Conservation (phyloP, 2,113 vertebrate genomes). For the Steatornis caripensis region DNA sequence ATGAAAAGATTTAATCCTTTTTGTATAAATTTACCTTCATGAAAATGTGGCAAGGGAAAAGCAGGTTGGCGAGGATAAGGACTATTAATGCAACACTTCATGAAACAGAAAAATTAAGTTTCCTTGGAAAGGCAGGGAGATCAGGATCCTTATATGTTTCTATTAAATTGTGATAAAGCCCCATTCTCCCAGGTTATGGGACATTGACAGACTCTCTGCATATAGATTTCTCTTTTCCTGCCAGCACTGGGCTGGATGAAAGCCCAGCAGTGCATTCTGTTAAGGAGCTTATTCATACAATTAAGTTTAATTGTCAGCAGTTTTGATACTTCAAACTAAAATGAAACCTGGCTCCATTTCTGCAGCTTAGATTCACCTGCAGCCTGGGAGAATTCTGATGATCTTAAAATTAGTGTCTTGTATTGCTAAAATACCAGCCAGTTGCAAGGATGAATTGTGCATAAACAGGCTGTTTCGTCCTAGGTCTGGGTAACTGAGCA, state of each 20-base stretch:
- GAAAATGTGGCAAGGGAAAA: neutral
- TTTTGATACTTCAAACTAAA: conserved; percentile 36
- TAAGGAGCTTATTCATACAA: conserved; percentile 53
- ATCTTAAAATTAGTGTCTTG: neutral
- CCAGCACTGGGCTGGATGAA: conserved; percentile 17
- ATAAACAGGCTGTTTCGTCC: neutral
- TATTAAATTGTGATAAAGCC: neutral
- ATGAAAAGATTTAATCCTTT: neutral
- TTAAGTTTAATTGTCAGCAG: conserved; percentile 49
- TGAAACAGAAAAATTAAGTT: neutral
- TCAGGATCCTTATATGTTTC: neutral
- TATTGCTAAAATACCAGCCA: neutral
- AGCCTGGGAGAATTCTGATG: neutral
- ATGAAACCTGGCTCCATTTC: neutral
- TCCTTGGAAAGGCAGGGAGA: conserved; percentile 16
- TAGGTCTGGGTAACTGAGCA: neutral
- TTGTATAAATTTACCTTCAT: conserved; percentile 2
- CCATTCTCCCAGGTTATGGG: neutral
- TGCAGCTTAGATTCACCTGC: neutral
- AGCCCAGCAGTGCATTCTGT: conserved; percentile 33
- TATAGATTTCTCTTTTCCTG: conserved; percentile 22
- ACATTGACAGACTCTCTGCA: neutral
- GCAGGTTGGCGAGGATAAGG: neutral
- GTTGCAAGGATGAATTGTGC: neutral
- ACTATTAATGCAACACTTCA: neutral